Base-by-base conservation (phyloP, 2,888 invertebrate species). In the Xestobium rufovillosum region DNA sequence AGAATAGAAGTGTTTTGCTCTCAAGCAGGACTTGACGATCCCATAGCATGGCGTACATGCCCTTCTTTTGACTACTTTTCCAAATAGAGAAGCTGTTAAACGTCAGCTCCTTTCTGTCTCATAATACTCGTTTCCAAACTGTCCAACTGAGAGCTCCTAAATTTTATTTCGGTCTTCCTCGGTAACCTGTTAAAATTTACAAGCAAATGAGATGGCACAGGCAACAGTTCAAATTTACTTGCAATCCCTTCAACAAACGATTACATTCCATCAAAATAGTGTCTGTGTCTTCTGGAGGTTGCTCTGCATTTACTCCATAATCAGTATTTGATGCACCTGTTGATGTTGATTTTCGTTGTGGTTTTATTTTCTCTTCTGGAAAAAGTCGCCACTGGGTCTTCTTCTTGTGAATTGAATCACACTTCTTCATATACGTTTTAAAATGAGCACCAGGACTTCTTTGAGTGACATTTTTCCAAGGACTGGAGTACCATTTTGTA, bases 71-170 rank as follows among this genome's bases (percentile, higher is more conserved):
- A 39, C 31, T 8, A 45, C 32, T 14, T 26, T 14, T 8, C 45
- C 43, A 38, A 43, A 45, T 34, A 43, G 12, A 16, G 43, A 43
- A 4, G 45, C 45, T 16, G 45, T 45, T 19, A 43, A 34, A 25
- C 45, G 14, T 8, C 19, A n/a, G 14, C 26, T 34, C 11, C 41
- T 28, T 15, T 41, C 37, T 8, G 9, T 17, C n/a, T 42, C 41
- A 14, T 30, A 44, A 15, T 34, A n/a, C 8, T 12, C 10, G 31
- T 44, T 44, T 13, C 39, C 41, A 36, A 43, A 43, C 16, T 40
- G 43, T 8, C 43, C 40, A 8, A 35, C 25, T 11, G 41, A 35
- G 13, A 38, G 25, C 4, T 4, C 14, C n/a, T 25, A 10, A 27
- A 38, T 38, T 26, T 10, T 8, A 4, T 38, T 6, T 26, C n/a